Evolutionary conservation across 1,140 invertebrate species (phyloP).

Genomic region (Drosophila cardini): DNA sequence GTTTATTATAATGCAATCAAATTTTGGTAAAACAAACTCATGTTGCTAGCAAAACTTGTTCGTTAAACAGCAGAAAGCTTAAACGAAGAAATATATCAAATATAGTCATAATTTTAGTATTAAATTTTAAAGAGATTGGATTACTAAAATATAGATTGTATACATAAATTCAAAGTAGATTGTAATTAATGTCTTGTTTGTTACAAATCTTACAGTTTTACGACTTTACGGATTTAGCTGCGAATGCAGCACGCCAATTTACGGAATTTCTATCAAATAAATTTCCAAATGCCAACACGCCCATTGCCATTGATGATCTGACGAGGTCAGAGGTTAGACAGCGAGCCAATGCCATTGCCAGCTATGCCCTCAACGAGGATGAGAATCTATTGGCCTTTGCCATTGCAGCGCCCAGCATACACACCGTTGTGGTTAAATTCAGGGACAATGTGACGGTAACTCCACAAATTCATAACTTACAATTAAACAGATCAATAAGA

Average conservation of each 20-base stretch:
- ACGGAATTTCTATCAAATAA: constrained; percentile 79
- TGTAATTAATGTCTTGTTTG: constrained; percentile 20
- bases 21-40: constrained; percentile 1
- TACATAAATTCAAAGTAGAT: too few relatives aligned
- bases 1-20: constrained; percentile 23
- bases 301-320: constrained; percentile 69
- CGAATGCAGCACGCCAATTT: constrained; percentile 80
- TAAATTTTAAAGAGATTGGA: too few relatives aligned
- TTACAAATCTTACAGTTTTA: constrained; percentile 68
- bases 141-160: too few relatives aligned
- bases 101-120: too few relatives aligned
- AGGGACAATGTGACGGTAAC: constrained; percentile 81
- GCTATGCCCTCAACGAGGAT: constrained; percentile 79
- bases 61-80: background rate
- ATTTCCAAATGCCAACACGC: constrained; percentile 67
- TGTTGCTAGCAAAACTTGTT: background rate
- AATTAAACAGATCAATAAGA: constrained; percentile 3
- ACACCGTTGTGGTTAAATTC: constrained; percentile 84
- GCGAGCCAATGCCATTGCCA: constrained; percentile 79
- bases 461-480: background rate
- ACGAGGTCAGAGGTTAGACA: constrained; percentile 72
- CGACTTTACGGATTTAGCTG: constrained; percentile 77
- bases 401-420: constrained; percentile 81
- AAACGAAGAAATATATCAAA: too few relatives aligned
- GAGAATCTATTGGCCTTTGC: constrained; percentile 84